Evolutionary conservation across 37 sponge, comb jelly and placozoan species (phyloP).

Genomic region (Beroe ovata): DNA sequence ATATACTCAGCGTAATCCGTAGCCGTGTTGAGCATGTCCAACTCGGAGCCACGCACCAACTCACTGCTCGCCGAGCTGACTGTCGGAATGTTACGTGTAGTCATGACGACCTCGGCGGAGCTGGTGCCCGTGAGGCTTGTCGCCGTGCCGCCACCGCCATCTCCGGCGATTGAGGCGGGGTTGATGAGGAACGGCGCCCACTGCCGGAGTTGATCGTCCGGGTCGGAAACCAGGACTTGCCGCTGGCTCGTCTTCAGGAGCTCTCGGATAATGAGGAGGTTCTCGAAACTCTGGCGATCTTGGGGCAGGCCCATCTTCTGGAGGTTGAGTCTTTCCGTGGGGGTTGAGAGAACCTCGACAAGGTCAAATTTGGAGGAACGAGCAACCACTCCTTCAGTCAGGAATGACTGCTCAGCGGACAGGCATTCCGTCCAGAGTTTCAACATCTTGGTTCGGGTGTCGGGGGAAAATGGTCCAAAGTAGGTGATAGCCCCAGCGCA

Average conservation of each 20-base stretch:
- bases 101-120: not conserved
- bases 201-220: constrained; percentile 52
- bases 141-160: not conserved
- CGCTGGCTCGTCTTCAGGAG: constrained; percentile 22
- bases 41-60: constrained; percentile 16
- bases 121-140: not conserved
- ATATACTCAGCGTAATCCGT: not conserved
- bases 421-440: not conserved
- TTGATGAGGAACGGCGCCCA: constrained; percentile 40
- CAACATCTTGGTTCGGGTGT: not conserved
- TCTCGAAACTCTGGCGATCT: constrained; percentile 24
- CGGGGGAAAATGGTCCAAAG: constrained; percentile 41
- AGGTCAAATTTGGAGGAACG: constrained; percentile 13
- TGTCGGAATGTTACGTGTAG: not conserved
- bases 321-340: not conserved
- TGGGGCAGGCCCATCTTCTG: not conserved
- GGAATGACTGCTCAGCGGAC: not conserved
- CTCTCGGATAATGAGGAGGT: constrained; percentile 50
- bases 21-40: not conserved
- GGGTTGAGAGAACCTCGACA: not conserved
- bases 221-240: constrained; percentile 57
- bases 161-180: not conserved
- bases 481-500: constrained; percentile 50
- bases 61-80: not conserved
- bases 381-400: constrained; percentile 23